Base-by-base conservation (phyloP, 2,113 vertebrate genomes). In the Oriolus oriolus region DNA sequence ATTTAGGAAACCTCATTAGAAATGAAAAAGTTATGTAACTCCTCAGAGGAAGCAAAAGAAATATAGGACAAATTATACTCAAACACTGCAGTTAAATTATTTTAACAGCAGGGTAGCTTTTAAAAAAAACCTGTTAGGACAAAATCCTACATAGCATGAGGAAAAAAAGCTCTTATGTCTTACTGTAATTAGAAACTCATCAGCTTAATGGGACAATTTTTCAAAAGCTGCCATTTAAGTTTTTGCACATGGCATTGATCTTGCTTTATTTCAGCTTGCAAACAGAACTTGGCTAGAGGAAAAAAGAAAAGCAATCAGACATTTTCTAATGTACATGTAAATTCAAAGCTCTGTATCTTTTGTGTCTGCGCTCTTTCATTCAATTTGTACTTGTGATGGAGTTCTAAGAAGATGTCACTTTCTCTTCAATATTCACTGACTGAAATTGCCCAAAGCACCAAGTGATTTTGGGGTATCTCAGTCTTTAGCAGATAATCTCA, bases 1-100 rank as follows among this genome's bases (percentile, higher is more conserved):
- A 97, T 97, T 97, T 97, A 96, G 96, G 96, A 90, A 96, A 95
- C 77, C 91, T 96, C 94, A 97, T 97, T 97, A 96, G 94, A 94
- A 96, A 85, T 85, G 49, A 79, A 82, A 73, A 89, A 95, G 96
- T 97, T 97, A 96, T 70, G 54, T 95, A 96, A 96, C 89, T 94
- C 96, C 96, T 94, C 71, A 74, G 95, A 96, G 96, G 95, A 96
- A 96, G 89, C 39, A 53, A 80, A 96, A 95, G 84, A 94, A 89
- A 96, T 95, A 80, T 95, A 93, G 96, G 95, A 83, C 95, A 95
- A 96, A 86, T 94, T 92, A 96, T 69, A 75, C 37, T 92, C 80
- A 68, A 87, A 89, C 56, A 75, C 30, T 89, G 91, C 94, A 93
- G 87, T 84, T 95, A 93, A 96, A 95, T 95, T 94, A 95, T 86